phyloP scores from a whole-genome alignment of 2,113 vertebrate genomes.

The Podocnemis expansa region DNA sequence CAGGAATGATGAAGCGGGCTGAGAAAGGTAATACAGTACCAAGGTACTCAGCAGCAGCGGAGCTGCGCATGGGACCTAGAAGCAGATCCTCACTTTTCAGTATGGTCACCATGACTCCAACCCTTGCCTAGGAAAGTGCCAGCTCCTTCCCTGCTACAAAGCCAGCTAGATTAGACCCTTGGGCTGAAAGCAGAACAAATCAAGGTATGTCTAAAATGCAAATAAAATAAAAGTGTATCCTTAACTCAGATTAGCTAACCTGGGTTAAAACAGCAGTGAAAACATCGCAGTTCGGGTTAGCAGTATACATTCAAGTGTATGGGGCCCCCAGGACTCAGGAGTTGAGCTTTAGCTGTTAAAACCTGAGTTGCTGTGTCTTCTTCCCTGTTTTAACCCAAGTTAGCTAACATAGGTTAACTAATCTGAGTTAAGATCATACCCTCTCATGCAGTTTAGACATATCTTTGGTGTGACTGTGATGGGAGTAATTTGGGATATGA shows the following conservation, averaged over 20 bases:
- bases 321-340: not conserved
- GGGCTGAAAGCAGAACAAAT: not conserved
- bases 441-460: not conserved
- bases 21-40: not conserved
- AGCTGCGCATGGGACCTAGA: not conserved
- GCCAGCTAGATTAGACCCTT: not conserved
- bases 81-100: not conserved
- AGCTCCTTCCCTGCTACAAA: not conserved
- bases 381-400: not conserved
- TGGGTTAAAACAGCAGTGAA: not conserved
- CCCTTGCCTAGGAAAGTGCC: not conserved
- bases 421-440: not conserved
- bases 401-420: not conserved
- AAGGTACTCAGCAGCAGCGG: not conserved
- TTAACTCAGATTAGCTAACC: not conserved
- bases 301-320: not conserved
- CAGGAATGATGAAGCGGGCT: not conserved
- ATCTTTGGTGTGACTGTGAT: not conserved
- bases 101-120: not conserved
- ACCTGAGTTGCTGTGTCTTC: not conserved
- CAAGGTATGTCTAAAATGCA: not conserved
- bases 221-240: not conserved
- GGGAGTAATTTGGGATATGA: too few relatives aligned
- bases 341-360: not conserved
- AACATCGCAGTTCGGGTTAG: not conserved